Evolutionary conservation across 2,797 vertebrate species (phyloP).

Genomic region (Catostomus latipinnis): DNA sequence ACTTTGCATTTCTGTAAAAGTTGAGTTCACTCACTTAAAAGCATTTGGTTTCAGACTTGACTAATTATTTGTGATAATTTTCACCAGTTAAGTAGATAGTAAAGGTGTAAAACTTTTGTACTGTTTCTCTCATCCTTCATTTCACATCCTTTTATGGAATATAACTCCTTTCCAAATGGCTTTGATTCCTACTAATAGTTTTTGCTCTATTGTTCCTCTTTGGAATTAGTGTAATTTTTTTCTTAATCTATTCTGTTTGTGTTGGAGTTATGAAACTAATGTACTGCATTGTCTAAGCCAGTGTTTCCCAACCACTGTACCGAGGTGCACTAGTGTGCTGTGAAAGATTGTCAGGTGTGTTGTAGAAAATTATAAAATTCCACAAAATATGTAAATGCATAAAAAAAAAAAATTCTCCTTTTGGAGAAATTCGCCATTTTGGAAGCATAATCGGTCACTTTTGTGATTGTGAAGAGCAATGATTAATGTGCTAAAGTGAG

Average conservation of each 20-base stretch:
- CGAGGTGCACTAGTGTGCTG: no score
- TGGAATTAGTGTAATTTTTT: neutral
- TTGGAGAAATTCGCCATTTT: no score
- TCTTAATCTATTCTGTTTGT: neutral
- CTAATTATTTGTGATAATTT: neutral
- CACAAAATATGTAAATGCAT: no score
- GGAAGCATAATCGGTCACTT: no score
- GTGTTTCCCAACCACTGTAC: no score
- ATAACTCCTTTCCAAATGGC: neutral
- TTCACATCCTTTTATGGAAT: neutral
- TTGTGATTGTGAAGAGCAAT: no score
- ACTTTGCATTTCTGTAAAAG: neutral
- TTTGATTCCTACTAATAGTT: neutral
- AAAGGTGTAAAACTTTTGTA: neutral
- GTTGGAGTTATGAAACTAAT: conserved; percentile 50
- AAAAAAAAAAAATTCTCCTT: no score
- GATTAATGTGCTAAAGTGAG: no score
- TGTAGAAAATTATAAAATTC: no score
- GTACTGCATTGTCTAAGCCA: conserved; percentile 50
- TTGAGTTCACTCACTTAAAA: neutral
- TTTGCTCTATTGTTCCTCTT: neutral
- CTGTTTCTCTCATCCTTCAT: no score
- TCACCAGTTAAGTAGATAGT: neutral
- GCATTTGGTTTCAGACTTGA: neutral
- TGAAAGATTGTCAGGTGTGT: no score